These are phyloP conservation scores for Triplophysa bombifrons DNA, from an alignment of 2,797 vertebrate genomes.

Conservation along the genomic window DNA sequence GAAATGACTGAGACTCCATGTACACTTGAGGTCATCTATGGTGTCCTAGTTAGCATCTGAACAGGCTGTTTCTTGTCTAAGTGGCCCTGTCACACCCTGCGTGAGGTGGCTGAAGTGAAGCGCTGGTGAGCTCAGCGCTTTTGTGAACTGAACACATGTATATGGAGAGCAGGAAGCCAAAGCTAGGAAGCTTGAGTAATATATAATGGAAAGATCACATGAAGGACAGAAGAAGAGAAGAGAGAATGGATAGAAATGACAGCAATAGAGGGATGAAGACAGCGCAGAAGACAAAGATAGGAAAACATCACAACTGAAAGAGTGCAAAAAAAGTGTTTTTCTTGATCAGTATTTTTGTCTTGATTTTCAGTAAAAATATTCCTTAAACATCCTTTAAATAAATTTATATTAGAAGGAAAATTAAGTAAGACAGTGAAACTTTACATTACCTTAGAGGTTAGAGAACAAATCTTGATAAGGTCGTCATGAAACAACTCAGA, in stretches of 20 bases:
- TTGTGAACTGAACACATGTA: slow-evolving; percentile 46
- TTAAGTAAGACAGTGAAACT: neutral
- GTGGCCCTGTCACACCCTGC: slow-evolving; percentile 39
- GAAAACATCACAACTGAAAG: slow-evolving; percentile 28
- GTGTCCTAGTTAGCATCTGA: slow-evolving; percentile 40
- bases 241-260: slow-evolving; percentile 42
- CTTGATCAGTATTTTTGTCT: neutral
- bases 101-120: slow-evolving; percentile 39
- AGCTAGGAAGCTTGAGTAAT: slow-evolving; percentile 66
- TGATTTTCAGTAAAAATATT: neutral
- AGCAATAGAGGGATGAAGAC: slow-evolving; percentile 51
- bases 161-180: slow-evolving; percentile 68
- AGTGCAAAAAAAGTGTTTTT: neutral
- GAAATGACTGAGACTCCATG: slow-evolving; percentile 30
- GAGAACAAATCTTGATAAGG: no score
- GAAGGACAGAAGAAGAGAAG: slow-evolving; percentile 45
- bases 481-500: no score
- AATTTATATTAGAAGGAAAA: neutral
- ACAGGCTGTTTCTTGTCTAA: slow-evolving; percentile 29
- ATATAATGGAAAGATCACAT: slow-evolving; percentile 37
- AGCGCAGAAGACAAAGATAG: slow-evolving; percentile 32
- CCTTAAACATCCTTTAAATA: neutral
- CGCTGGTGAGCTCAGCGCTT: slow-evolving; percentile 40
- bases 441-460: neutral
- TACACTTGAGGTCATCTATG: slow-evolving; percentile 20